phyloP scores from a whole-genome alignment of 2,888 invertebrate species.

The Eilema griseolum region DNA sequence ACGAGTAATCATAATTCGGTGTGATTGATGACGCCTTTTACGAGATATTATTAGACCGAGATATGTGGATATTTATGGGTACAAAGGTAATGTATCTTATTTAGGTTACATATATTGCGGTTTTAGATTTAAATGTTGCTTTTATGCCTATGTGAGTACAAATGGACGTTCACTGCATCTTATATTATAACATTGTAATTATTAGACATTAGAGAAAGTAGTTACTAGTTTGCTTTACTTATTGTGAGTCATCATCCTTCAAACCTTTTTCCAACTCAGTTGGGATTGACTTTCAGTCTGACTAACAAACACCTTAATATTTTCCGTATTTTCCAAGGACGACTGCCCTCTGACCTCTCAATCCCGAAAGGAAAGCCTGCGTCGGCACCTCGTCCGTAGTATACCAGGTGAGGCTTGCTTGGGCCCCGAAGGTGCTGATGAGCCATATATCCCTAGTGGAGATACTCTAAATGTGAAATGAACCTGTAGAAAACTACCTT shows the following conservation, averaged over 20 bases:
- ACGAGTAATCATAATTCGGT: constrained; percentile 36
- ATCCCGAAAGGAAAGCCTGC: too few relatives aligned
- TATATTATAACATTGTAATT: not conserved
- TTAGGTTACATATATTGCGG: constrained; percentile 15
- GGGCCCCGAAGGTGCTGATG: too few relatives aligned
- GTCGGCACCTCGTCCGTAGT: too few relatives aligned
- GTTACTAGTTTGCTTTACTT: not conserved
- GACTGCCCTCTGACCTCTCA: too few relatives aligned
- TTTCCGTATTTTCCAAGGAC: too few relatives aligned
- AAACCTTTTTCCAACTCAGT: too few relatives aligned
- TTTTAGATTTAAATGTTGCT: constrained; percentile 5
- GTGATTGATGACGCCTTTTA: constrained; percentile 48
- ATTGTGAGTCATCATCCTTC: too few relatives aligned
- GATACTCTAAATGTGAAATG: not conserved
- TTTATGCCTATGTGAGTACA: not conserved
- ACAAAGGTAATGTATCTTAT: constrained; percentile 24
- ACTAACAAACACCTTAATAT: too few relatives aligned
- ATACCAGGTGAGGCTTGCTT: too few relatives aligned
- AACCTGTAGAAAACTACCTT: not conserved
- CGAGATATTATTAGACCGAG: constrained; percentile 27
- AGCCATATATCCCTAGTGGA: too few relatives aligned
- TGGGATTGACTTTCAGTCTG: too few relatives aligned
- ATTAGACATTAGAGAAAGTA: too few relatives aligned
- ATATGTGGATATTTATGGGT: constrained; percentile 19
- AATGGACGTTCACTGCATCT: not conserved